Conservation (phyloP, 1,140 invertebrate genomes). For the Procambarus clarkii region DNA sequence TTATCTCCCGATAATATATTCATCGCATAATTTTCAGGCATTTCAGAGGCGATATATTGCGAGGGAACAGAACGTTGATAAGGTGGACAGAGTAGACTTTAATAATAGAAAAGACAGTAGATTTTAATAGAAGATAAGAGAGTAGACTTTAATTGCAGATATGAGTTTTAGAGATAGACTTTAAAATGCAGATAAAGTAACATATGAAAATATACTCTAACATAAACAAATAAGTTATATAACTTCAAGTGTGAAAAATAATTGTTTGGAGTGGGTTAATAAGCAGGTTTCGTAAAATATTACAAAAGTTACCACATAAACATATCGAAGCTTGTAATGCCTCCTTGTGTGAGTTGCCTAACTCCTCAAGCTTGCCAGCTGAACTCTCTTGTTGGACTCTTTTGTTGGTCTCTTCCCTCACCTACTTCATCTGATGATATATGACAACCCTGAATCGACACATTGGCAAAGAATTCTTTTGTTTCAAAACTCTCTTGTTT, state of each 20-base stretch:
- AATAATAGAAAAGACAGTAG: too few relatives aligned
- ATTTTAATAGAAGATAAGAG: too few relatives aligned
- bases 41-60: conserved; percentile 7
- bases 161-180: too few relatives aligned
- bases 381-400: background rate
- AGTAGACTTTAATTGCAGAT: background rate
- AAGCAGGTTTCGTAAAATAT: background rate
- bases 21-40: background rate
- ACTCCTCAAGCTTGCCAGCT: background rate
- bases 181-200: too few relatives aligned
- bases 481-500: background rate
- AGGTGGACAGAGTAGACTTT: too few relatives aligned
- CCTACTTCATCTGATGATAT: background rate
- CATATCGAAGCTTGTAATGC: background rate
- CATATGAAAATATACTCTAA: too few relatives aligned
- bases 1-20: background rate
- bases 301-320: background rate
- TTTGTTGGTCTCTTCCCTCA: background rate
- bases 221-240: too few relatives aligned
- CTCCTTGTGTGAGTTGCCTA: background rate
- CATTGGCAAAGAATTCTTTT: background rate
- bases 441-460: background rate
- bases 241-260: too few relatives aligned
- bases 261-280: background rate
- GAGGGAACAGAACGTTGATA: background rate